Conservation (phyloP, 2,113 vertebrate species). For the Zosterops pallidus region DNA sequence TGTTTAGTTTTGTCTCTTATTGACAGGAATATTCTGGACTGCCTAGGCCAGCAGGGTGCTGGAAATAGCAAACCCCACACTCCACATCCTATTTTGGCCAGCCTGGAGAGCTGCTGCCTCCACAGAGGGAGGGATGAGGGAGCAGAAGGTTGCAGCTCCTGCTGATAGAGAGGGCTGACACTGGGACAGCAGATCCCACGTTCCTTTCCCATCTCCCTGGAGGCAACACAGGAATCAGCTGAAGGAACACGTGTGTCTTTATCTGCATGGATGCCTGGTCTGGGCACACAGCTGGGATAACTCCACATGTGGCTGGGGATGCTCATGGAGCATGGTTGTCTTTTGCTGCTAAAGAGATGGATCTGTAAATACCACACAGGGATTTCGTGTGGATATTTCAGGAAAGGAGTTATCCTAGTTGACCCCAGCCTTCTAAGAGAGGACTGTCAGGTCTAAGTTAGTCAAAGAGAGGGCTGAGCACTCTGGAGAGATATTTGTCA, state of each 20-base stretch:
- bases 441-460: neutral
- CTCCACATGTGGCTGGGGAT: rapidly evolving
- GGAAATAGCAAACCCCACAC: neutral
- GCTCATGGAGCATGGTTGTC: neutral
- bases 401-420: neutral
- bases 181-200: neutral
- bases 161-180: neutral
- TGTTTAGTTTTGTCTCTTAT: neutral
- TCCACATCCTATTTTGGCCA: neutral
- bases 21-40: neutral
- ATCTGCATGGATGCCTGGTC: neutral
- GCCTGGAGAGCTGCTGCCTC: neutral
- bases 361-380: neutral
- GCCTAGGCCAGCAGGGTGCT: neutral
- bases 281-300: neutral
- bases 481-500: neutral
- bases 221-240: neutral
- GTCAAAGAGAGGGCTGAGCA: neutral
- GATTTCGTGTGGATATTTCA: neutral
- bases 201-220: neutral
- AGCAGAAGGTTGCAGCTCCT: neutral
- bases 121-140: neutral
- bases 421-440: neutral
- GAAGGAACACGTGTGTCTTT: neutral
- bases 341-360: neutral